Conservation (phyloP, 2,888 invertebrate genomes). For the Drosophila neonasuta region DNA sequence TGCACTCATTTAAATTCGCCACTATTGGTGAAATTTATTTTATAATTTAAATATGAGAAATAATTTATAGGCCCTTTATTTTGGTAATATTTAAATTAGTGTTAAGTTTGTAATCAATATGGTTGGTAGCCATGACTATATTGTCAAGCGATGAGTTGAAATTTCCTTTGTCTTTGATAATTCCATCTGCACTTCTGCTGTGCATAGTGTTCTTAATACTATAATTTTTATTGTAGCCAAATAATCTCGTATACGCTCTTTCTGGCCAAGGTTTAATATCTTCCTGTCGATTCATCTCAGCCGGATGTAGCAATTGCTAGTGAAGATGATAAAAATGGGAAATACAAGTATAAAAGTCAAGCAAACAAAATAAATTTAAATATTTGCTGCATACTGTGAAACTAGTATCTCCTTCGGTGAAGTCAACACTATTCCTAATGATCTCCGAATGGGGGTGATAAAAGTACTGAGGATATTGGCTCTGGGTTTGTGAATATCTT, state of each 20-base stretch:
- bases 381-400: constrained; percentile 41
- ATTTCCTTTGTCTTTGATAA: constrained; percentile 29
- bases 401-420: constrained; percentile 48
- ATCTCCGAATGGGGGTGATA: constrained; percentile 81
- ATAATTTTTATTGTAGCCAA: constrained; percentile 47
- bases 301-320: constrained; percentile 41
- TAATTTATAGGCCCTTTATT: constrained; percentile 41
- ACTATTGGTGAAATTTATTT: constrained; percentile 23
- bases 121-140: constrained; percentile 19
- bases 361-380: neutral
- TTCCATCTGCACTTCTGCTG: constrained; percentile 13
- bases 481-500: constrained; percentile 72
- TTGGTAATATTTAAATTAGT: constrained; percentile 48
- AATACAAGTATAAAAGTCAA: neutral
- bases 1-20: constrained; percentile 39
- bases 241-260: constrained; percentile 37
- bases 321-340: neutral
- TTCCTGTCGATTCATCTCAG: constrained; percentile 41
- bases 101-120: constrained; percentile 43
- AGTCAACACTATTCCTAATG: constrained; percentile 71
- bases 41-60: constrained; percentile 17
- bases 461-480: constrained; percentile 68
- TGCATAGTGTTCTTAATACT: constrained; percentile 20
- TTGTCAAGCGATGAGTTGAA: constrained; percentile 26
- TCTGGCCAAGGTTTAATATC: constrained; percentile 49